A percentile compares a stretch with the other conserved stretches of the same genome.
Conservation (phyloP, 2,888 invertebrate species). For the Agrotis clavis region DNA sequence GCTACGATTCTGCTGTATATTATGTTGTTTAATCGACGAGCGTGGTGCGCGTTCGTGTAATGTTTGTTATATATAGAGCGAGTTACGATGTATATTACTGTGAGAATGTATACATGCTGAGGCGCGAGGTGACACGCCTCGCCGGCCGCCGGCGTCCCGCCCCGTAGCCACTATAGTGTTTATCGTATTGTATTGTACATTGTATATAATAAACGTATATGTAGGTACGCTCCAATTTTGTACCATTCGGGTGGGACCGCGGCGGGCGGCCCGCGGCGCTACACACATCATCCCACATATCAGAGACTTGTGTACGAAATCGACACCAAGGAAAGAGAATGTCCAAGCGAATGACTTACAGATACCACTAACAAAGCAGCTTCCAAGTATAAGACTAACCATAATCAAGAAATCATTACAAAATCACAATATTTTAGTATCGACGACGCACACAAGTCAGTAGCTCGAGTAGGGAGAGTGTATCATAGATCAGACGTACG, state of each 20-base stretch:
- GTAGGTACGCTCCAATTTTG: conserved; percentile 87
- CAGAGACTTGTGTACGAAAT: conserved; percentile 86
- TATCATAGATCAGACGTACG: conserved; percentile 88
- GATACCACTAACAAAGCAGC: conserved; percentile 46
- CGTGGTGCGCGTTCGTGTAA: conserved; percentile 86
- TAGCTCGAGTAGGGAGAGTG: conserved; percentile 89
- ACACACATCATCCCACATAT: conserved; percentile 90
- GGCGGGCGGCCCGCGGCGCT: conserved; percentile 84
- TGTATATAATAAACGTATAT: conserved; percentile 89
- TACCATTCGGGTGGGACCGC: conserved; percentile 81
- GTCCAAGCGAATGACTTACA: conserved; percentile 44
- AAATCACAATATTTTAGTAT: conserved; percentile 64
- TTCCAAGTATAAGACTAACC: conserved; percentile 59
- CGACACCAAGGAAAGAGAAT: conserved; percentile 67
- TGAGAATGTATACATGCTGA: conserved; percentile 87
- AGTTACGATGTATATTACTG: conserved; percentile 89
- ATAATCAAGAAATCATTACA: conserved; percentile 16
- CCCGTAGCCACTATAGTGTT: conserved; percentile 84
- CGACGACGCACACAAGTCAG: conserved; percentile 84
- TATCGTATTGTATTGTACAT: conserved; percentile 89
- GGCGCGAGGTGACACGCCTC: conserved; percentile 80
- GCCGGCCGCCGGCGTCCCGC: conserved; percentile 82
- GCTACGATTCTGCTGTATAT: conserved; percentile 90
- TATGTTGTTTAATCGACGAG: conserved; percentile 85
- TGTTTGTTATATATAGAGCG: conserved; percentile 89